Percentiles rank a stretch among this genome's conserved stretches.
Evolutionary conservation across 2,113 vertebrate genomes (phyloP).

Genomic region (Micronisus gabar): DNA sequence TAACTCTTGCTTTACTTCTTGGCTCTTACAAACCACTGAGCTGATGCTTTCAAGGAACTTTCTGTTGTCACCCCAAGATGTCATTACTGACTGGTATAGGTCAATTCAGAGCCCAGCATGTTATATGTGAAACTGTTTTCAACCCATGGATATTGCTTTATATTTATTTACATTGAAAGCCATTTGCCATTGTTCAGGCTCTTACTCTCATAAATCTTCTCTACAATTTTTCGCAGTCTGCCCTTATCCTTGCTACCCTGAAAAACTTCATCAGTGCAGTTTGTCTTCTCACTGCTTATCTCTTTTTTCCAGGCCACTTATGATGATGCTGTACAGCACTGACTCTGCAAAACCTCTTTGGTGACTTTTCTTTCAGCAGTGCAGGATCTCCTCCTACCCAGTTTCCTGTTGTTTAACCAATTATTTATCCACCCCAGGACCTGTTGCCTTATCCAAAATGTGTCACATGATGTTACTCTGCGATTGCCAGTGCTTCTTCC

Average conservation of each 20-base stretch:
- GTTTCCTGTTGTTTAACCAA: not conserved
- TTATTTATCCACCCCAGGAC: not conserved
- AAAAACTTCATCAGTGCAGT: not conserved
- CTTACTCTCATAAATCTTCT: not conserved
- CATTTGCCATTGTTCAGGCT: not conserved
- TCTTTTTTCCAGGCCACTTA: not conserved
- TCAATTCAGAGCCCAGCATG: not conserved
- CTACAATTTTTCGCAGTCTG: not conserved
- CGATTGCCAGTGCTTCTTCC: not conserved
- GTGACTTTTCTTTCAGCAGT: not conserved
- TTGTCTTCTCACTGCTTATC: not conserved
- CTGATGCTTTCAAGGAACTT: not conserved
- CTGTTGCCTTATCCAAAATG: not conserved
- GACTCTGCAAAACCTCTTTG: not conserved
- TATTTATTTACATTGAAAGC: not conserved
- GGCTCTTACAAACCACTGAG: not conserved
- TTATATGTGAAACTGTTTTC: not conserved
- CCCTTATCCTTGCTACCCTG: not conserved
- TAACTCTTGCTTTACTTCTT: not conserved
- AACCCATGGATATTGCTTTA: not conserved
- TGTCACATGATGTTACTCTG: not conserved
- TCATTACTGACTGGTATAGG: not conserved
- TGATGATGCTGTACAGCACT: not conserved
- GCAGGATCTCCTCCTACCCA: not conserved
- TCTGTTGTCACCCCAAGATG: not conserved